Evolutionary conservation across 2,113 vertebrate genomes (phyloP).

Genomic region (Pygoscelis antarcticus): DNA sequence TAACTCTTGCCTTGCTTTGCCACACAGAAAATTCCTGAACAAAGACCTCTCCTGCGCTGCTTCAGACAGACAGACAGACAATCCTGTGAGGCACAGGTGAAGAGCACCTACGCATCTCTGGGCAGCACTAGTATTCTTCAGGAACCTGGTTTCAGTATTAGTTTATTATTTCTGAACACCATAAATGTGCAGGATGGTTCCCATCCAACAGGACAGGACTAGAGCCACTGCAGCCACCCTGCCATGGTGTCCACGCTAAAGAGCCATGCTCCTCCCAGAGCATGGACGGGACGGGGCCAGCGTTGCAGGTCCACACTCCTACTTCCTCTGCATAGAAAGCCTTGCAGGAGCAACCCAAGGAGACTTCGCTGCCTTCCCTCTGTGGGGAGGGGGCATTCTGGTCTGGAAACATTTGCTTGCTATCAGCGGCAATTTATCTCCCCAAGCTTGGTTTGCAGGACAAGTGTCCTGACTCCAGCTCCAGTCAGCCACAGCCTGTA

Average conservation of each 20-base stretch:
- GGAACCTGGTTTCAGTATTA: background rate
- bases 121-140: background rate
- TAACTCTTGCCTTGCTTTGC: background rate
- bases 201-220: background rate
- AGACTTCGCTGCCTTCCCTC: background rate
- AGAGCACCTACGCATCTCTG: background rate
- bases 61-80: background rate
- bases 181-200: background rate
- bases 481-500: background rate
- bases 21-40: background rate
- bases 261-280: background rate
- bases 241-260: background rate
- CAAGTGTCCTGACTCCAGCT: background rate
- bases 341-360: background rate
- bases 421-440: background rate
- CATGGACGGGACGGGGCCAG: too few relatives aligned
- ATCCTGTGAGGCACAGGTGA: background rate
- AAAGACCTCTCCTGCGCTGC: background rate
- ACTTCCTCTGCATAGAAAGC: background rate
- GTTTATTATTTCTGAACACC: background rate
- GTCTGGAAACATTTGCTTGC: background rate
- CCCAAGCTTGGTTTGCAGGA: background rate
- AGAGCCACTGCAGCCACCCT: background rate
- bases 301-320: background rate
- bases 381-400: background rate